phyloP scores from a whole-genome alignment of 2,797 vertebrate species.

The Lacerta bilineata region DNA sequence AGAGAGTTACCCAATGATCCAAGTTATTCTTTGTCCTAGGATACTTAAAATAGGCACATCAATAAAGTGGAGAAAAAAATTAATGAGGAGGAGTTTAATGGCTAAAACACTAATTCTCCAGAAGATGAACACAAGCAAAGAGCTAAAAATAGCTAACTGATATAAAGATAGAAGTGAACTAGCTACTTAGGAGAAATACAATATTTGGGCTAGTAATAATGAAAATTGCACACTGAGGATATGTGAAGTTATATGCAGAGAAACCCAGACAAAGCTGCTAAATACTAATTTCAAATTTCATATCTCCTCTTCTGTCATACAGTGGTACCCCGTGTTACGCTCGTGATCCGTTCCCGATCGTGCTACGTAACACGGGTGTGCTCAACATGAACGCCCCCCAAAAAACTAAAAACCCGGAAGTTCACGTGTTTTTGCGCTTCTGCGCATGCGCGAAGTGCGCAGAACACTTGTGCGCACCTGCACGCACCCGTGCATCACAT shows the following conservation, averaged over 20 bases:
- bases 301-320: too few species aligned
- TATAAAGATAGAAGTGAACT: slow-evolving; percentile 40
- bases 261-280: background rate
- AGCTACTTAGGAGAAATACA: slow-evolving; percentile 45
- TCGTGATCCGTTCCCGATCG: too few species aligned
- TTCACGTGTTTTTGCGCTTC: too few species aligned
- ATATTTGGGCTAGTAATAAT: slow-evolving; percentile 39
- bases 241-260: slow-evolving; percentile 34
- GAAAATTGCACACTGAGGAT: background rate
- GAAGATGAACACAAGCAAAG: slow-evolving; percentile 40
- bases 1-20: slow-evolving; percentile 8
- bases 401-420: too few species aligned
- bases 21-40: background rate
- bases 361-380: too few species aligned
- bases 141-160: slow-evolving; percentile 52
- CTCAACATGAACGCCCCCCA: too few species aligned
- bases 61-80: background rate
- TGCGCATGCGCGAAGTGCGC: too few species aligned
- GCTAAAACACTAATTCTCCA: slow-evolving; percentile 47
- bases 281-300: slow-evolving; percentile 15
- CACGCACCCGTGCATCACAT: too few species aligned
- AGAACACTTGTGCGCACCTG: too few species aligned
- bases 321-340: too few species aligned
- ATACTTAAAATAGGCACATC: slow-evolving; percentile 15
- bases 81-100: slow-evolving; percentile 41